Percentiles rank a stretch among this genome's conserved stretches.
phyloP scores from a whole-genome alignment of 2,797 vertebrate species.

The Limnodromus scolopaceus region DNA sequence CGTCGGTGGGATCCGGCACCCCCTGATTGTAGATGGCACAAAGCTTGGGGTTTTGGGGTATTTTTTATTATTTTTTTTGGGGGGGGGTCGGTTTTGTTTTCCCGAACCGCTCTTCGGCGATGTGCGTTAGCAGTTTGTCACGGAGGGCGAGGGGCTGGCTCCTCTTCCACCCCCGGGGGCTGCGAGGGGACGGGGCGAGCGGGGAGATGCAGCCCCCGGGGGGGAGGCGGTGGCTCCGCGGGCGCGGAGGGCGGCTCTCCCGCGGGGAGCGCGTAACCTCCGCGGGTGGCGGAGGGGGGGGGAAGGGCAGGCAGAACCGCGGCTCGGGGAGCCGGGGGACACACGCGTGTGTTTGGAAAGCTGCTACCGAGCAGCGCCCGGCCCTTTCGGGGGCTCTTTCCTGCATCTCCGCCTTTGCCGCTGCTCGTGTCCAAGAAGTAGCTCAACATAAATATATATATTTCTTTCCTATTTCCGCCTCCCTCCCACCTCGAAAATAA shows the following conservation, averaged over 20 bases:
- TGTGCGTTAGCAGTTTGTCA: not conserved
- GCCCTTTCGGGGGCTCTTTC: not conserved
- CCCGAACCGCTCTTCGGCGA: not conserved
- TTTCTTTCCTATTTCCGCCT: not conserved
- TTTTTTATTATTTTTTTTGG: no score
- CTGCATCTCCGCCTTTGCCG: rapidly evolving
- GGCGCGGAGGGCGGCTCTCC: not conserved
- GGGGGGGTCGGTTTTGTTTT: not conserved
- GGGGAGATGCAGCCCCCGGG: not conserved
- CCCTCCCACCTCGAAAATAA: not conserved
- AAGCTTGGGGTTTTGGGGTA: not conserved
- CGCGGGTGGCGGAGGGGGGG: not conserved
- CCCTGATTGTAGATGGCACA: not conserved
- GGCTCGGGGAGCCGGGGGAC: no score
- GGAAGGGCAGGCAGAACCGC: not conserved
- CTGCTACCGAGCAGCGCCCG: not conserved
- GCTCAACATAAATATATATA: not conserved
- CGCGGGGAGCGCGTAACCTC: not conserved
- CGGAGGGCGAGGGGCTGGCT: not conserved
- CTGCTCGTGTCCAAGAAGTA: not conserved
- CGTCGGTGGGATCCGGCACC: not conserved
- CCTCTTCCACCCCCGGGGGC: not conserved
- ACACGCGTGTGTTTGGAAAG: not conserved
- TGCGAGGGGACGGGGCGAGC: not conserved
- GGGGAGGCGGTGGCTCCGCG: not conserved